These are phyloP conservation scores for Gymnorhina tibicen DNA, from an alignment of 2,113 vertebrate genomes.

Conservation along the genomic window DNA sequence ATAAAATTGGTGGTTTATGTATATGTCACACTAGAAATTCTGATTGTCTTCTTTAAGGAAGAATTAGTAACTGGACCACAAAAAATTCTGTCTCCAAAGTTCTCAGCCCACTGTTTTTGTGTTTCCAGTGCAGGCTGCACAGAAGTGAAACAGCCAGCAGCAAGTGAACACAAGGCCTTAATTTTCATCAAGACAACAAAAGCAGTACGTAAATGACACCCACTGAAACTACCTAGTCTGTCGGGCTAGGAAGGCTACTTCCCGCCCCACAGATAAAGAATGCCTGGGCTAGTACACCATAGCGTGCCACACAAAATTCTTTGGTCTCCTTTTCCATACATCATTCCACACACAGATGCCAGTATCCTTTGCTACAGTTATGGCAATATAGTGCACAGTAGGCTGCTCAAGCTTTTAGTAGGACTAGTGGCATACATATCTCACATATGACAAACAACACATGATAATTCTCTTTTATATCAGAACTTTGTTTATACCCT, in stretches of 20 bases:
- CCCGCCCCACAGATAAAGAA: neutral
- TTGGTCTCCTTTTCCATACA: neutral
- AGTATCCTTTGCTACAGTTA: neutral
- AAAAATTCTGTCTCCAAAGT: neutral
- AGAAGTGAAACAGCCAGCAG: neutral
- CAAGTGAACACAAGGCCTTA: neutral
- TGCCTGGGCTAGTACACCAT: neutral
- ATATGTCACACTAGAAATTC: neutral
- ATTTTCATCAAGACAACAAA: neutral
- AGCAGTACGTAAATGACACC: neutral
- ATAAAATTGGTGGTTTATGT: neutral
- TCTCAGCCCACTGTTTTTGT: neutral
- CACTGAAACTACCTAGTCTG: neutral
- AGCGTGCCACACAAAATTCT: neutral
- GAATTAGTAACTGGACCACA: neutral
- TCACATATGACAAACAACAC: neutral
- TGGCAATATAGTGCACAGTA: neutral
- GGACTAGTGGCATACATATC: neutral
- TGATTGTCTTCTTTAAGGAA: neutral
- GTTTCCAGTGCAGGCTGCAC: neutral
- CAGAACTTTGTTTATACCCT: neutral
- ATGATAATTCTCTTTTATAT: neutral
- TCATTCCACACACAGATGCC: neutral
- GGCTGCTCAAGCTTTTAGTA: neutral
- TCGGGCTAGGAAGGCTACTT: neutral